Conservation (phyloP, 2,113 vertebrate species). For the Pyrgilauda ruficollis region DNA sequence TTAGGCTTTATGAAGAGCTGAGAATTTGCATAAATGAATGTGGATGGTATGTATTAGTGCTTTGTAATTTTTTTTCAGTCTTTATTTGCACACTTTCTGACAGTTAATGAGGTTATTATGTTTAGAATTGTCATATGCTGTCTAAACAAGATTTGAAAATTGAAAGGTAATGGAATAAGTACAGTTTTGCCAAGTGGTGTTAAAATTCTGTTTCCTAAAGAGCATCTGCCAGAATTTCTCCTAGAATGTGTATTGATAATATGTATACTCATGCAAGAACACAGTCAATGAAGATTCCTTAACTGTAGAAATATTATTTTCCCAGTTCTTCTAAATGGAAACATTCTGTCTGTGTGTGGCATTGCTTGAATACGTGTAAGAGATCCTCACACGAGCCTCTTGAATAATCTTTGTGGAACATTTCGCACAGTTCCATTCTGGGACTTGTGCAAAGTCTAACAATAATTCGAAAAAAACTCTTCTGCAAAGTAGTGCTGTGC, state of each 20-base stretch:
- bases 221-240: not conserved
- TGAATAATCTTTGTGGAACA: not conserved
- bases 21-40: constrained; percentile 20
- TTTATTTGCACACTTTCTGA: constrained; percentile 46
- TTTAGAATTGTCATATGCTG: constrained; percentile 15
- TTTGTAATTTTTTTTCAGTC: not conserved
- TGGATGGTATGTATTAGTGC: not conserved
- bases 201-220: constrained; percentile 24
- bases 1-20: constrained; percentile 45
- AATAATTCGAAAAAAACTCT: not conserved
- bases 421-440: not conserved
- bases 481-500: not conserved
- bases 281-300: not conserved
- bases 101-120: constrained; percentile 45
- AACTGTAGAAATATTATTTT: not conserved
- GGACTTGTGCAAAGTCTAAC: not conserved
- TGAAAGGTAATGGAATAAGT: not conserved
- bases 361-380: not conserved
- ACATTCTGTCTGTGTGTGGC: not conserved
- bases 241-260: constrained; percentile 21
- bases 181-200: not conserved
- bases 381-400: not conserved
- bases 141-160: not conserved
- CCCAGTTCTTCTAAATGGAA: not conserved
- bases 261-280: not conserved